Percentiles rank a stretch among this genome's conserved stretches.
phyloP scores from a whole-genome alignment of 37 sponge, comb jelly and placozoan species.

The Cladorhizidae sp. region DNA sequence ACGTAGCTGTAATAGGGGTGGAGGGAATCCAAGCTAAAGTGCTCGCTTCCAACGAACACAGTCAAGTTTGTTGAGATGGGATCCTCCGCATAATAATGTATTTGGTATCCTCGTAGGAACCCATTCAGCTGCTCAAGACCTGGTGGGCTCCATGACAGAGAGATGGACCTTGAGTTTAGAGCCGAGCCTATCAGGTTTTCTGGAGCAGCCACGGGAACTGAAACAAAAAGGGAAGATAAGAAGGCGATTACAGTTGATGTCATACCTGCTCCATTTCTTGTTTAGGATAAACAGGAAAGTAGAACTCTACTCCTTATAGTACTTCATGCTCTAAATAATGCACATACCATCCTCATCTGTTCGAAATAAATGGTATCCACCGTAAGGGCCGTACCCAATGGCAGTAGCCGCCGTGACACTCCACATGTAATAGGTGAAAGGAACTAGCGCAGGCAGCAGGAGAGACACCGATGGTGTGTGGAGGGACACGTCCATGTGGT shows the following conservation, averaged over 20 bases:
- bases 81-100: not conserved
- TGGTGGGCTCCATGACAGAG: slow-evolving; percentile 22
- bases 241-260: not conserved
- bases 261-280: not conserved
- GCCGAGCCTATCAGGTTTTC: not conserved
- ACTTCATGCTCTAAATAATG: no score
- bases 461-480: not conserved
- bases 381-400: slow-evolving; percentile 7
- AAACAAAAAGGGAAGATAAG: not conserved
- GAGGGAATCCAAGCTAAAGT: not conserved
- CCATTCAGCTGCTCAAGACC: slow-evolving; percentile 12
- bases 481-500: not conserved
- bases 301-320: no score
- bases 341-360: slow-evolving; percentile 21
- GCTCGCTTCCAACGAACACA: not conserved
- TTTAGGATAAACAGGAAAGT: no score
- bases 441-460: not conserved
- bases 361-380: not conserved
- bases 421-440: slow-evolving; percentile 3
- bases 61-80: not conserved
- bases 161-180: not conserved
- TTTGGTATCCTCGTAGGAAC: slow-evolving; percentile 11
- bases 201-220: slow-evolving; percentile 33
- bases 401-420: slow-evolving; percentile 15
- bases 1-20: slow-evolving; percentile 35